Evolutionary conservation across 1,140 invertebrate genomes (phyloP).

Genomic region (Drosophila ogumai): DNA sequence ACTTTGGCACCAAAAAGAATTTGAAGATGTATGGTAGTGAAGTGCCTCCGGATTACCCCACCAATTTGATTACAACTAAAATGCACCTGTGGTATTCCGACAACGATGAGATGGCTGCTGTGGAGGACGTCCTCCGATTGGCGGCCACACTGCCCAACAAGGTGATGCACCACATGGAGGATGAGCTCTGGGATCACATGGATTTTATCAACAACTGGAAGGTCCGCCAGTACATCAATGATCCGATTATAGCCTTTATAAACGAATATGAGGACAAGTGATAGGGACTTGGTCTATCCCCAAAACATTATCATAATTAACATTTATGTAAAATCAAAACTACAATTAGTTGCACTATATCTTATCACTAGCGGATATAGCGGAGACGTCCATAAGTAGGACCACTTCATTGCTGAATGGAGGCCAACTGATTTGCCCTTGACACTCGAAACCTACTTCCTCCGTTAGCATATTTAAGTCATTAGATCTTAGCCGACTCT

Average conservation of each 20-base stretch:
- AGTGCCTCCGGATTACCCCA: slow-evolving; percentile 87
- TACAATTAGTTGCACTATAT: not conserved
- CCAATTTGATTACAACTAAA: slow-evolving; percentile 70
- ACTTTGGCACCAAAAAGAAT: slow-evolving; percentile 84
- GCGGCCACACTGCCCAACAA: slow-evolving; percentile 39
- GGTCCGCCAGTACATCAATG: slow-evolving; percentile 80
- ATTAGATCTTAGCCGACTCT: slow-evolving; percentile 9
- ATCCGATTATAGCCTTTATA: slow-evolving; percentile 85
- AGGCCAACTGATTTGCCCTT: slow-evolving; percentile 3
- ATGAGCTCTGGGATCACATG: slow-evolving; percentile 39
- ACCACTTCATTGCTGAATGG: slow-evolving; percentile 1
- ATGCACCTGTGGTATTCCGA: slow-evolving; percentile 89
- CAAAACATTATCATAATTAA: not conserved
- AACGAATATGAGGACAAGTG: slow-evolving; percentile 47
- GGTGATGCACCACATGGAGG: slow-evolving; percentile 43
- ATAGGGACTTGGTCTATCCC: not conserved
- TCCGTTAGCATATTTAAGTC: not conserved
- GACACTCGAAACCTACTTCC: not conserved
- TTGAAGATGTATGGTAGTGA: slow-evolving; percentile 81
- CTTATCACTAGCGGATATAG: slow-evolving; percentile 33
- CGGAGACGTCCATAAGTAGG: slow-evolving; percentile 15
- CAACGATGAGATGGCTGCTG: slow-evolving; percentile 86
- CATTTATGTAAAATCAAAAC: slow-evolving; percentile 9
- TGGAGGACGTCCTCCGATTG: slow-evolving; percentile 23
- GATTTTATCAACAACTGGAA: slow-evolving; percentile 85